These are phyloP conservation scores for Melanitta fusca DNA, from an alignment of 2,797 vertebrate species.

Conservation along the genomic window DNA sequence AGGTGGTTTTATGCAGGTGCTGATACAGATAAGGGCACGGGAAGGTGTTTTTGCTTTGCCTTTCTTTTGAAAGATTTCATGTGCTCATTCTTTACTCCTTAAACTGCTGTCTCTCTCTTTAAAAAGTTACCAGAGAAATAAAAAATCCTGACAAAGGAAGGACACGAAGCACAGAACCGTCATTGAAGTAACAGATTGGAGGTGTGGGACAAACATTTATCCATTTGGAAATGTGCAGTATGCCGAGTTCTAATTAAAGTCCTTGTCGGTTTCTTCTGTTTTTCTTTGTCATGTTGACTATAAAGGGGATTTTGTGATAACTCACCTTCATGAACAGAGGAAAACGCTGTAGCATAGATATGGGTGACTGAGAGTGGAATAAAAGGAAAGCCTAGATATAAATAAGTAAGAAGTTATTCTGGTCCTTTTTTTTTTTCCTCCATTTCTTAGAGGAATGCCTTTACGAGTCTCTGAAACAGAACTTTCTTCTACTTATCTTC, in stretches of 20 bases:
- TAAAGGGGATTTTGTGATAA: not conserved
- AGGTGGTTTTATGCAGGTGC: not conserved
- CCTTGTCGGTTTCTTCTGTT: not conserved
- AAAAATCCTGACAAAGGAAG: not conserved
- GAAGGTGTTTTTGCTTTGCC: not conserved
- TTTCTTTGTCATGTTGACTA: not conserved
- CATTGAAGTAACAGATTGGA: not conserved
- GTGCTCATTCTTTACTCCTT: not conserved
- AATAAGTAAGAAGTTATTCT: not conserved
- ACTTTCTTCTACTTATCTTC: not conserved
- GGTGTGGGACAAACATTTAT: not conserved
- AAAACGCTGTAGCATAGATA: not conserved
- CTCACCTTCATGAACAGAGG: not conserved
- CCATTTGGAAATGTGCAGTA: not conserved
- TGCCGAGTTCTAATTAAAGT: not conserved
- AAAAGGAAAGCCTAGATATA: not conserved
- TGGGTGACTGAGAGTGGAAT: not conserved
- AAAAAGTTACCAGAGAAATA: not conserved
- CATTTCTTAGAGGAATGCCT: not conserved
- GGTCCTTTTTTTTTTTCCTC: too few relatives aligned
- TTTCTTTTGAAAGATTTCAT: not conserved
- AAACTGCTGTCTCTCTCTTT: not conserved
- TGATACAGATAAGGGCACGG: not conserved
- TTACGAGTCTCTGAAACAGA: not conserved
- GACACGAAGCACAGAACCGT: not conserved